Conservation (phyloP, 2,888 invertebrate genomes). For the Brenthis hecate region DNA sequence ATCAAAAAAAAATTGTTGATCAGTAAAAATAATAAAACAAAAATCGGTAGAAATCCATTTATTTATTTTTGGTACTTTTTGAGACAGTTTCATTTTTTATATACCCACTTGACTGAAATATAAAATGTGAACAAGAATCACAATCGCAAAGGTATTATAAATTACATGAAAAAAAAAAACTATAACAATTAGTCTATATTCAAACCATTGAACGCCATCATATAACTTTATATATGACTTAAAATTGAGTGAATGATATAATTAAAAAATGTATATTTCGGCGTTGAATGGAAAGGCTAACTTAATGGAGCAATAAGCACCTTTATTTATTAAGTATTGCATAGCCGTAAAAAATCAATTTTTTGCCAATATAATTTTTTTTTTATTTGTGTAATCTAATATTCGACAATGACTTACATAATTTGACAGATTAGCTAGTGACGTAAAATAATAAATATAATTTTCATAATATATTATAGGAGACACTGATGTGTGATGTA, state of each 20-base stretch:
- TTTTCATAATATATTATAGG: conserved; percentile 15
- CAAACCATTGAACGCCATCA: conserved; percentile 20
- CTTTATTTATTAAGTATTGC: conserved; percentile 26
- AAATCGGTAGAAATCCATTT: conserved; percentile 70
- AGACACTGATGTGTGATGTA: conserved; percentile 16
- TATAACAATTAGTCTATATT: conserved; percentile 12
- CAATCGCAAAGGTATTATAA: conserved; percentile 25
- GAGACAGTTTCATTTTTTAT: conserved; percentile 63
- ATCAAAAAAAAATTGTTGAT: neutral
- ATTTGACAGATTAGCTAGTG: conserved; percentile 11
- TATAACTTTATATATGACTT: neutral
- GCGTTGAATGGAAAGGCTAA: conserved; percentile 9
- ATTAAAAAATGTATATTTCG: neutral
- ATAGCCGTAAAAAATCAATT: conserved; percentile 22
- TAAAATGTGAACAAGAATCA: conserved; percentile 45
- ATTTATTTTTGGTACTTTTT: conserved; percentile 77
- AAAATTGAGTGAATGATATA: conserved; percentile 3
- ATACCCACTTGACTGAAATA: conserved; percentile 61
- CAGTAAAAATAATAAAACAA: conserved; percentile 42
- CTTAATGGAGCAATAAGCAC: conserved; percentile 9
- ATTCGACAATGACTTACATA: neutral
- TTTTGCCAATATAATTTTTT: conserved; percentile 7
- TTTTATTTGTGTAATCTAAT: conserved; percentile 2
- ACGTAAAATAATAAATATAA: conserved; percentile 18
- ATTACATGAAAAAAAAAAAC: conserved; percentile 8